Conservation (phyloP, 2,113 vertebrate species). For the Vulpes ferrilata region DNA sequence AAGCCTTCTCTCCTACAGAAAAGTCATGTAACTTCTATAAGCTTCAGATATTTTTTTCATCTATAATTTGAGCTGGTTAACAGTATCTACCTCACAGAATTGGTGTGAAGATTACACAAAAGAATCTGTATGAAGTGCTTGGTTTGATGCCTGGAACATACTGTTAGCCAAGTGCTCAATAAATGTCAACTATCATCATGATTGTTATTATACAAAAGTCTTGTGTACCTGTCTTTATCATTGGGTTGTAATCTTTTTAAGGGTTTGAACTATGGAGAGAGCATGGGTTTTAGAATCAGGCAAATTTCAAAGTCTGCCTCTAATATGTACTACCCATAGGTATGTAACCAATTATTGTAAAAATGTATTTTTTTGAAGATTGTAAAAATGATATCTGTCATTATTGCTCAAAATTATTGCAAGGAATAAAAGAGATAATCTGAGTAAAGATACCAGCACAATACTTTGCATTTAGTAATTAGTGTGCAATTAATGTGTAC, state of each 20-base stretch:
- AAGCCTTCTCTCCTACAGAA: background rate
- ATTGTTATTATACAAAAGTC: background rate
- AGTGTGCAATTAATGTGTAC: background rate
- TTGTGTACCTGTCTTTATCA: background rate
- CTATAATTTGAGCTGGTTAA: background rate
- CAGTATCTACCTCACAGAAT: background rate
- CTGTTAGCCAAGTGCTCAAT: constrained; percentile 28
- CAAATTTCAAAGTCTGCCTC: background rate
- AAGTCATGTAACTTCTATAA: background rate
- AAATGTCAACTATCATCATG: background rate
- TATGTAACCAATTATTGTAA: background rate
- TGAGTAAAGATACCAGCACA: background rate
- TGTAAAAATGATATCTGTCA: background rate
- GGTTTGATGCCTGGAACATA: background rate
- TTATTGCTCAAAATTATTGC: background rate
- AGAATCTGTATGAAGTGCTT: background rate
- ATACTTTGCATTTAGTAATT: background rate
- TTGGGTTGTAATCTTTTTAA: background rate
- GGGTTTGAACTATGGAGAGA: background rate
- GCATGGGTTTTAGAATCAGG: background rate
- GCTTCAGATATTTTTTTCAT: background rate
- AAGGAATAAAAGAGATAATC: constrained; percentile 9
- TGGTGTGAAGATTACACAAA: background rate
- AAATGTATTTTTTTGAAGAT: background rate
- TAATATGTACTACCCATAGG: background rate